Base-by-base conservation (phyloP, 2,797 vertebrate genomes). In the Acridotheres tristis region DNA sequence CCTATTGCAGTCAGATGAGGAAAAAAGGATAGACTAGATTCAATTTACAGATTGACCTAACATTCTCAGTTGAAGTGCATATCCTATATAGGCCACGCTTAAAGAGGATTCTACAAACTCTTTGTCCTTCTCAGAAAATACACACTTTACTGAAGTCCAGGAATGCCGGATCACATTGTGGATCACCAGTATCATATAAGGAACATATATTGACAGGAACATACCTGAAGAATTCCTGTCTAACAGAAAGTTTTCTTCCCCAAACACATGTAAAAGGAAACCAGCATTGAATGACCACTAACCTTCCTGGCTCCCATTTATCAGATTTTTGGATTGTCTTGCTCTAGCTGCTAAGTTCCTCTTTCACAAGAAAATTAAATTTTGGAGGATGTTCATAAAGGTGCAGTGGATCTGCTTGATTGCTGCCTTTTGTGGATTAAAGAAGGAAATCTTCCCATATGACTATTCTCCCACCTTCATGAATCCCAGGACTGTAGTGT, bases 401-500 rank as follows among this genome's bases (percentile, higher is more conserved):
- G 4, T 22, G 16, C 7, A 40, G 16, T 1, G 27, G 11, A 42
- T 75, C 40, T 55, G 3, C 5, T 67, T 71, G 2, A 15, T 55
- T 47, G 14, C 7, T 47, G 12, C 1, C 4, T 63, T 81, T 61
- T 29, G 12, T n/a, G 9, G 9, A 57, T 78, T 21, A 40, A 54
- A 74, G 22, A 61, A 38, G 6, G 15, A 78, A n/a, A 25, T 54
- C 40, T 61, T 88, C 26, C 21, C 38, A 11, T 16, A 5, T 34
- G 16, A 68, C 7, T n/a, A 11, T 48, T 69, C 25, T 53, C 13
- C 4, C 9, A 58, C 2, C 8, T 42, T 50, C 18, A 13, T 14
- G 21, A 69, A 67, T 55, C 12, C 14, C 20, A 8, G 9, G 13
- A 1, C 3, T 16, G 19, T 9, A 62, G 3, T 3, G 0, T 3